These are phyloP conservation scores for Chymomyza amoena DNA, from an alignment of 2,888 invertebrate genomes.

Conservation along the genomic window DNA sequence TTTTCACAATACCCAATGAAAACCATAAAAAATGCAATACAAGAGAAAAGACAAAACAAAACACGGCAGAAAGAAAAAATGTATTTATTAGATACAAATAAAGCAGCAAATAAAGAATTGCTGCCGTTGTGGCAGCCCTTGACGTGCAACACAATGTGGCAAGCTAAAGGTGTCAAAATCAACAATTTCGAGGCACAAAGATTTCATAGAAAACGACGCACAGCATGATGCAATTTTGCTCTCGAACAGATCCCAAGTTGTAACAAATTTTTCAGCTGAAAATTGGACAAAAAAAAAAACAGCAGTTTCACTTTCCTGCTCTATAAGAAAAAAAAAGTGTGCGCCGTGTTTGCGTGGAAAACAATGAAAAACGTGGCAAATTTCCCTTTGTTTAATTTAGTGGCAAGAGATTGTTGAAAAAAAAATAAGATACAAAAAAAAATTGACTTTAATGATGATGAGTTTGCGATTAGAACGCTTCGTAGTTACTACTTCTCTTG, in stretches of 20 bases:
- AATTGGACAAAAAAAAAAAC: constrained; percentile 27
- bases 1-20: constrained; percentile 37
- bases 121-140: constrained; percentile 20
- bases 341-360: constrained; percentile 38
- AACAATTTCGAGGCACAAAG: constrained; percentile 72
- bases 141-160: constrained; percentile 45
- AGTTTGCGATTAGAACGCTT: constrained; percentile 73
- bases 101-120: constrained; percentile 36
- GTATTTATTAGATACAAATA: constrained; percentile 70
- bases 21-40: constrained; percentile 69
- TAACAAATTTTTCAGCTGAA: constrained; percentile 46
- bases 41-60: constrained; percentile 29
- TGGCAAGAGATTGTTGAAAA: constrained; percentile 54
- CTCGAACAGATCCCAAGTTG: constrained; percentile 9
- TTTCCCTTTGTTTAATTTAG: constrained; percentile 69
- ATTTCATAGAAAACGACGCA: constrained; percentile 62
- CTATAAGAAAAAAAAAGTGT: not conserved
- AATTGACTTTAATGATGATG: constrained; percentile 77
- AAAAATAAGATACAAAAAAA: constrained; percentile 39
- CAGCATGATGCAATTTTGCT: constrained; percentile 73
- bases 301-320: constrained; percentile 62
- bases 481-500: constrained; percentile 27
- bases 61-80: constrained; percentile 19
- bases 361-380: constrained; percentile 75
- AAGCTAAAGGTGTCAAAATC: constrained; percentile 76